A percentile compares a stretch with the other conserved stretches of the same genome.
Conservation (phyloP, 2,888 invertebrate genomes). For the Andrena bicolor region DNA sequence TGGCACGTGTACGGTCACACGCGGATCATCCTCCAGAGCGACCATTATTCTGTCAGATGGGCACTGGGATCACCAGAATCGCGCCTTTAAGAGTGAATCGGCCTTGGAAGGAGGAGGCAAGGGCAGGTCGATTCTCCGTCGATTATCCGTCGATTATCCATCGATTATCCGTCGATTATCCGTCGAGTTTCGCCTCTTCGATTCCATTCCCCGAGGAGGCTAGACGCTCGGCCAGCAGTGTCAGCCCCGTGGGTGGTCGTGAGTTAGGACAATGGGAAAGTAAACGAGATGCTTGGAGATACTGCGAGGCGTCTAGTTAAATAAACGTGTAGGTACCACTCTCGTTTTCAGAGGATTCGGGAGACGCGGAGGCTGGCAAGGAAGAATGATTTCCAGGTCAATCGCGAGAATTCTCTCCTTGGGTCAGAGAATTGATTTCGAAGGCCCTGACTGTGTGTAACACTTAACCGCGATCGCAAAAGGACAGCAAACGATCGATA, state of each 20-base stretch:
- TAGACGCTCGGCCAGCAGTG: no score
- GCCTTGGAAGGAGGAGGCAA: neutral
- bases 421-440: conserved; percentile 50
- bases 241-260: no score
- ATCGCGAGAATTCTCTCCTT: conserved; percentile 47
- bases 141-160: no score
- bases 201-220: neutral
- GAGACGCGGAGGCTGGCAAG: no score
- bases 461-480: conserved; percentile 41
- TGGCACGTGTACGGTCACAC: conserved; percentile 9
- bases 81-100: neutral
- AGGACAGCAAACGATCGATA: conserved; percentile 41
- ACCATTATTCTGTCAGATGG: neutral
- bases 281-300: neutral
- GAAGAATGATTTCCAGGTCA: conserved; percentile 45
- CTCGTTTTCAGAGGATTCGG: no score
- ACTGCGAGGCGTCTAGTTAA: no score
- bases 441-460: conserved; percentile 40
- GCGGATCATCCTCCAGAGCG: neutral
- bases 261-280: neutral
- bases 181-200: neutral
- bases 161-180: no score
- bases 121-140: neutral
- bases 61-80: neutral
- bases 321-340: no score